Conservation (phyloP, 2,888 invertebrate genomes). For the Platynereis dumerilii region DNA sequence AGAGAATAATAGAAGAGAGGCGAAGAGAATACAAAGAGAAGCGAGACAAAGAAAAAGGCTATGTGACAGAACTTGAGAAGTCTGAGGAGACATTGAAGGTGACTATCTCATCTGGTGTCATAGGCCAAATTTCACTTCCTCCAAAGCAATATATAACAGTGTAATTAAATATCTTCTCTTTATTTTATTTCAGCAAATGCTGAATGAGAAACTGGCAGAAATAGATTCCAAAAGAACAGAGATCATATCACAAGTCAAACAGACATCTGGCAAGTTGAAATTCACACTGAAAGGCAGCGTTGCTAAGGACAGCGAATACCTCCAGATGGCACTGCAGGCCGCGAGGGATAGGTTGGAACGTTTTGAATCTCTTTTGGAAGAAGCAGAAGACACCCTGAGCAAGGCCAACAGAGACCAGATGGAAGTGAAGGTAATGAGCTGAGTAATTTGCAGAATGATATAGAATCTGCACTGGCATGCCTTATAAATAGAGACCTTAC, state of each 20-base stretch:
- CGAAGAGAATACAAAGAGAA: conserved; percentile 18
- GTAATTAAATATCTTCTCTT: no score
- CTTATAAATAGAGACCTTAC: no score
- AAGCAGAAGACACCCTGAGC: conserved; percentile 21
- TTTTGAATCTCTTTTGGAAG: conserved; percentile 20
- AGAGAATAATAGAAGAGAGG: conserved; percentile 34
- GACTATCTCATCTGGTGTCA: neutral
- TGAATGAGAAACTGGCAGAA: conserved; percentile 31
- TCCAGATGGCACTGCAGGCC: conserved; percentile 31
- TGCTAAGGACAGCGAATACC: conserved; percentile 30
- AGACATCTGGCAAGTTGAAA: conserved; percentile 35
- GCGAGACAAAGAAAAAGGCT: conserved; percentile 21
- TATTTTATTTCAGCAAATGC: conserved; percentile 22
- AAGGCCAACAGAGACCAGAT: conserved; percentile 19
- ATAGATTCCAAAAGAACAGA: conserved; percentile 35
- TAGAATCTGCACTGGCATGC: no score
- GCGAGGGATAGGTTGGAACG: conserved; percentile 21
- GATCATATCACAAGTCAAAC: conserved; percentile 30
- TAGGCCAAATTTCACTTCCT: no score
- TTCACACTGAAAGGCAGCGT: conserved; percentile 37
- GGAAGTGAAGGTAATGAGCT: conserved; percentile 20
- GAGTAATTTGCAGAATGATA: no score
- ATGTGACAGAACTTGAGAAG: conserved; percentile 29
- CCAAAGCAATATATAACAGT: no score
- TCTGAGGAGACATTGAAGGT: conserved; percentile 29